phyloP scores from a whole-genome alignment of 2,888 invertebrate genomes.

The Arrhopalites spinosus region DNA sequence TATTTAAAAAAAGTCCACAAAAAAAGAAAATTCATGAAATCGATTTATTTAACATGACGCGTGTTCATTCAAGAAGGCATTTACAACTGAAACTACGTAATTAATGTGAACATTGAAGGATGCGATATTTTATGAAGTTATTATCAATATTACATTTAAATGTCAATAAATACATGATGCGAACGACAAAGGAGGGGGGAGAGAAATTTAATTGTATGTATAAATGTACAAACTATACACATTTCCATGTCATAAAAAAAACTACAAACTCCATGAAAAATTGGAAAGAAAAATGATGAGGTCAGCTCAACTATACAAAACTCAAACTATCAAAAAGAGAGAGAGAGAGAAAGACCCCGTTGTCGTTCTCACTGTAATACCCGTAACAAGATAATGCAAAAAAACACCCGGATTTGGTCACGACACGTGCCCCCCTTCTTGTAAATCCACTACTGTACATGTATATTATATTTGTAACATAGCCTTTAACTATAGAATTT shows the following conservation, averaged over 20 bases:
- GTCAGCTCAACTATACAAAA: constrained; percentile 3
- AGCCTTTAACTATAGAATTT: no score
- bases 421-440: constrained; percentile 23
- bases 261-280: no score
- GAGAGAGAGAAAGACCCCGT: not conserved
- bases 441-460: no score
- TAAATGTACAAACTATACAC: no score
- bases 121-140: not conserved
- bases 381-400: constrained; percentile 27
- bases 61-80: no score
- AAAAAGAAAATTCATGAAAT: no score
- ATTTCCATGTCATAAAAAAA: no score
- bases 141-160: not conserved
- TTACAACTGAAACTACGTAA: no score
- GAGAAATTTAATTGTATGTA: not conserved
- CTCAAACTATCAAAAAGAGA: not conserved
- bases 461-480: no score
- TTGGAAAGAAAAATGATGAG: constrained; percentile 21
- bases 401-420: constrained; percentile 24
- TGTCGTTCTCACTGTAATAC: constrained; percentile 23
- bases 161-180: not conserved
- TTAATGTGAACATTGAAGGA: no score
- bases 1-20: not conserved
- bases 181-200: not conserved
- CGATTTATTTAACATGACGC: no score